A percentile compares a stretch with the other conserved stretches of the same genome.
phyloP scores from a whole-genome alignment of 2,888 invertebrate genomes.

The Cryptocheilus praepositus region DNA sequence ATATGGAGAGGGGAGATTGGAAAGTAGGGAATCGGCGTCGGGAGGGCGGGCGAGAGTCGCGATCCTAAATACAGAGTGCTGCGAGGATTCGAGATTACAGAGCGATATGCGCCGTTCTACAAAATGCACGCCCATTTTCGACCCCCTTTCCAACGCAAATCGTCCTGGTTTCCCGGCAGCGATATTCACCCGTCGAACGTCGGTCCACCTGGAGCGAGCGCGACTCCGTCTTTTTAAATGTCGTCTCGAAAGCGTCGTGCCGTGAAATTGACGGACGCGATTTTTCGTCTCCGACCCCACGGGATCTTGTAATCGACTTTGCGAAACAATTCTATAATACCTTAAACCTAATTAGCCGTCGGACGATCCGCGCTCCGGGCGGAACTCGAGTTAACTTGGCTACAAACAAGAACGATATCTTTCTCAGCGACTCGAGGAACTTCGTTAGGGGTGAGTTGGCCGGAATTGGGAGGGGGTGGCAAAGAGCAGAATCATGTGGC shows the following conservation, averaged over 20 bases:
- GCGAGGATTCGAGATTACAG: neutral
- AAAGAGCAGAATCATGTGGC: conserved; percentile 29
- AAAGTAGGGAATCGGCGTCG: neutral
- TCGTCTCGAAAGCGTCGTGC: conserved; percentile 33
- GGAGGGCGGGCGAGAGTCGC: neutral
- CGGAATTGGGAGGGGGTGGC: conserved; percentile 13
- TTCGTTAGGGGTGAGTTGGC: conserved; percentile 53
- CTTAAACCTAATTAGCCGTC: conserved; percentile 70
- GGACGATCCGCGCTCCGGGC: conserved; percentile 49
- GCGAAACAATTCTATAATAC: conserved; percentile 72
- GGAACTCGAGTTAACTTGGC: conserved; percentile 65
- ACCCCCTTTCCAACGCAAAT: conserved; percentile 1
- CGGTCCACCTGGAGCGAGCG: no score
- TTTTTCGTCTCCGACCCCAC: conserved; percentile 22
- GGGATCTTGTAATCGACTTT: conserved; percentile 71
- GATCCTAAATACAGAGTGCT: conserved; percentile 1
- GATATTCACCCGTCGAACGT: no score
- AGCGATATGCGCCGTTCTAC: neutral
- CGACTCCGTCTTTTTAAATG: no score
- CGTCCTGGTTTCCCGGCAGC: conserved; percentile 3
- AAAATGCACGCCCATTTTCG: no score
- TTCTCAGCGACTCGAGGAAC: conserved; percentile 53
- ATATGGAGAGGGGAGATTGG: conserved; percentile 1
- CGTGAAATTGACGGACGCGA: conserved; percentile 43
- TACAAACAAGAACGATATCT: conserved; percentile 72